Evolutionary conservation across 2,797 vertebrate genomes (phyloP).

Genomic region (Bradypus variegatus): DNA sequence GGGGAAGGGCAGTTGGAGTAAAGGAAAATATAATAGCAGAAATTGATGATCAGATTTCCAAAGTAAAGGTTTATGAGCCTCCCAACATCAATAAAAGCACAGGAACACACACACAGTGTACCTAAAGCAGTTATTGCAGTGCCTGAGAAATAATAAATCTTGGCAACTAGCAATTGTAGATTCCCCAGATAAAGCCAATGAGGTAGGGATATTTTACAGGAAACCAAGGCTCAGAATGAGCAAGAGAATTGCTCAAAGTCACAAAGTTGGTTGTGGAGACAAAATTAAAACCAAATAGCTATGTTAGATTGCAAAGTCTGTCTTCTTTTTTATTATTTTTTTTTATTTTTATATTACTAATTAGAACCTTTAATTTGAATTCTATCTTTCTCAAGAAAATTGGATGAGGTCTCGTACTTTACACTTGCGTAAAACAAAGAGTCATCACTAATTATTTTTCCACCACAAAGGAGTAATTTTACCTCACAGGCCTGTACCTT

Average conservation of each 20-base stretch:
- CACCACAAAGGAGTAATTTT: not conserved
- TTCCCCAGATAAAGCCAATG: not conserved
- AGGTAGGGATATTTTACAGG: not conserved
- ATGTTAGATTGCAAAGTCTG: not conserved
- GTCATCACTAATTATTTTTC: not conserved
- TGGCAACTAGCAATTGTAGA: not conserved
- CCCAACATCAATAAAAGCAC: not conserved
- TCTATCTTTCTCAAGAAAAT: not conserved
- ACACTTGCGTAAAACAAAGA: not conserved
- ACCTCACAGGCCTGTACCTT: not conserved
- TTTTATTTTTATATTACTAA: not conserved
- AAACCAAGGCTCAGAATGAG: not conserved
- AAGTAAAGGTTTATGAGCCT: not conserved
- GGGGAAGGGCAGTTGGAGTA: too few species aligned
- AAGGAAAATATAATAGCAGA: not conserved
- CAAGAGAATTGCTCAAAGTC: not conserved
- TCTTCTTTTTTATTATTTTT: too few species aligned
- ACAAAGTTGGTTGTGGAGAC: not conserved
- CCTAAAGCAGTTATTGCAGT: not conserved
- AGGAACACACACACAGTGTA: not conserved
- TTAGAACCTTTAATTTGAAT: not conserved
- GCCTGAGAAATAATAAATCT: not conserved
- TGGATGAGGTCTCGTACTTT: not conserved
- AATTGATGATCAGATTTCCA: not conserved
- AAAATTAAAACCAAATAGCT: not conserved